Conservation (phyloP, 2,888 invertebrate genomes). For the Rhagophthalmus giganteus region DNA sequence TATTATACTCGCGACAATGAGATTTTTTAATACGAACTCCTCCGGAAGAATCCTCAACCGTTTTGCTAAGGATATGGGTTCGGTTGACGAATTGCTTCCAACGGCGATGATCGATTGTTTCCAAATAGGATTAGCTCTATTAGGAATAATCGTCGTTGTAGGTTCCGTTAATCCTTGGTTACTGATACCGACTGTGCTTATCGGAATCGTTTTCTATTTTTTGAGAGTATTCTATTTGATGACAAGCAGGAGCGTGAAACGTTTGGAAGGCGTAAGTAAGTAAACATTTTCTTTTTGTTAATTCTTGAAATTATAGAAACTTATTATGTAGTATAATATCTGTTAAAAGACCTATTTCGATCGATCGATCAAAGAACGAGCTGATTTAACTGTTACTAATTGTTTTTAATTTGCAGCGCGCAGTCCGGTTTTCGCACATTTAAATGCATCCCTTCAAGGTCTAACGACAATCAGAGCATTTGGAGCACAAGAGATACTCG, state of each 20-base stretch:
- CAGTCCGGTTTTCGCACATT: conserved; percentile 93
- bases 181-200: conserved; percentile 69
- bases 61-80: conserved; percentile 87
- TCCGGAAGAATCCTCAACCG: conserved; percentile 82
- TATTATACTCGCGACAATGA: conserved; percentile 78
- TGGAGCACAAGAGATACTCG: conserved; percentile 76
- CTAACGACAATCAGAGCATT: conserved; percentile 90
- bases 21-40: conserved; percentile 87
- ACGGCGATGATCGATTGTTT: conserved; percentile 64
- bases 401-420: conserved; percentile 74
- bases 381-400: too few relatives aligned
- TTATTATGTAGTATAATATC: too few relatives aligned
- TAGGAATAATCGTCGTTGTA: conserved; percentile 82
- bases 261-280: conserved; percentile 80
- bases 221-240: conserved; percentile 76
- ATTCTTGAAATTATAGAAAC: too few relatives aligned
- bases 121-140: conserved; percentile 74
- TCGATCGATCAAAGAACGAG: too few relatives aligned
- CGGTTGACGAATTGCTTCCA: conserved; percentile 67
- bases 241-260: conserved; percentile 79
- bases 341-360: conserved; percentile 60
- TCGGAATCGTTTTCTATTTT: conserved; percentile 75
- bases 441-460: conserved; percentile 87
- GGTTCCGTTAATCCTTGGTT: conserved; percentile 75
- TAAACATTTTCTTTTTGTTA: too few relatives aligned